phyloP scores from a whole-genome alignment of 2,888 invertebrate genomes.

The Drosophila ustulata region DNA sequence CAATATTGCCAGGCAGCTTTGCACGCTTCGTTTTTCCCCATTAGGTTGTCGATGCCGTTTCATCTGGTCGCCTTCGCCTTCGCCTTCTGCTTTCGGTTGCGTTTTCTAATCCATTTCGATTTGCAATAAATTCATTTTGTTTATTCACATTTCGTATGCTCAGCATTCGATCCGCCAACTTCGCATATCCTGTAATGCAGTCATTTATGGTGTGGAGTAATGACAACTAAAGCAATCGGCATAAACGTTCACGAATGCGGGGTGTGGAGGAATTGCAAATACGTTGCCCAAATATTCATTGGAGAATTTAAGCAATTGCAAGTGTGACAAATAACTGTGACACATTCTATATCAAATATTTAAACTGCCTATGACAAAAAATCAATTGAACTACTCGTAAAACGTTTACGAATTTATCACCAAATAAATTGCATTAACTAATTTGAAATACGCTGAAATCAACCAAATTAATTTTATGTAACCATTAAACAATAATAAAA shows the following conservation, averaged over 20 bases:
- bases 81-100: not conserved
- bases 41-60: not conserved
- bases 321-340: too few species aligned
- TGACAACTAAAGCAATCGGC: not conserved
- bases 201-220: not conserved
- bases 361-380: too few species aligned
- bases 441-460: too few species aligned
- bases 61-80: not conserved
- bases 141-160: conserved; percentile 64
- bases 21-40: not conserved
- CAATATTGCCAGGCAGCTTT: conserved; percentile 12
- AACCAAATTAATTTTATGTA: too few species aligned
- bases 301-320: too few species aligned
- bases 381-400: not conserved
- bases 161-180: conserved; percentile 23
- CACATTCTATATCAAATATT: too few species aligned
- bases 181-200: conserved; percentile 7
- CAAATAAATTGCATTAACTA: not conserved
- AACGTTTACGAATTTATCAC: not conserved
- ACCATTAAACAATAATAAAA: too few species aligned
- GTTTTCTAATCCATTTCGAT: conserved; percentile 74
- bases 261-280: not conserved
- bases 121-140: conserved; percentile 77
- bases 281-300: too few species aligned
- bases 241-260: not conserved